phyloP scores from a whole-genome alignment of 23 tunicate species.

The Trididemnum clinides region DNA sequence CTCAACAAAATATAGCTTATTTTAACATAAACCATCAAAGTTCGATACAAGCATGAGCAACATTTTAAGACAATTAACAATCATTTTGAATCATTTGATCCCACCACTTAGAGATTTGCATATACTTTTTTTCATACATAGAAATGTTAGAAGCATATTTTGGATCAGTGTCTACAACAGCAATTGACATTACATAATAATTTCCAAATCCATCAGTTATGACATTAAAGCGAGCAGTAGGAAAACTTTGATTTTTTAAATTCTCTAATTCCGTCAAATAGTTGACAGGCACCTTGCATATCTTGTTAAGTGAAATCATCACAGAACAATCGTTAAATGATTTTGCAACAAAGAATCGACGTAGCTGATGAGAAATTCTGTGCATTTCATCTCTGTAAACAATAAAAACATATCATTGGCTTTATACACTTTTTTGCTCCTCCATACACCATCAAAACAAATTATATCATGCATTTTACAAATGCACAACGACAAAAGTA shows the following conservation, averaged over 20 bases:
- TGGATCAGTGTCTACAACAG: conserved; percentile 85
- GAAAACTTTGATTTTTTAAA: not conserved
- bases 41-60: no score
- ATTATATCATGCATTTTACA: no score
- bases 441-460: no score
- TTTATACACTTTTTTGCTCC: no score
- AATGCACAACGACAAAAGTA: no score
- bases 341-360: conserved; percentile 63
- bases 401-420: not conserved
- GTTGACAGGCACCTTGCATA: not conserved
- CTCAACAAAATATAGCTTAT: no score
- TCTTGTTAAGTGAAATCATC: conserved; percentile 54
- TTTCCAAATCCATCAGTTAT: conserved; percentile 17
- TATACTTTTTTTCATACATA: conserved; percentile 19
- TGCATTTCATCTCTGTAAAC: conserved; percentile 22
- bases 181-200: conserved; percentile 42
- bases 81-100: no score
- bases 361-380: conserved; percentile 20
- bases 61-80: no score
- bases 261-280: not conserved
- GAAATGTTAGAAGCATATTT: conserved; percentile 58
- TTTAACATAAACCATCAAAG: no score
- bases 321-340: conserved; percentile 83
- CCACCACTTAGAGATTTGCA: conserved; percentile 49
- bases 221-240: conserved; percentile 22